Percentiles rank a stretch among this genome's conserved stretches.
These are phyloP conservation scores for Leptoclinus maculatus DNA, from an alignment of 2,797 vertebrate species.

Conservation along the genomic window DNA sequence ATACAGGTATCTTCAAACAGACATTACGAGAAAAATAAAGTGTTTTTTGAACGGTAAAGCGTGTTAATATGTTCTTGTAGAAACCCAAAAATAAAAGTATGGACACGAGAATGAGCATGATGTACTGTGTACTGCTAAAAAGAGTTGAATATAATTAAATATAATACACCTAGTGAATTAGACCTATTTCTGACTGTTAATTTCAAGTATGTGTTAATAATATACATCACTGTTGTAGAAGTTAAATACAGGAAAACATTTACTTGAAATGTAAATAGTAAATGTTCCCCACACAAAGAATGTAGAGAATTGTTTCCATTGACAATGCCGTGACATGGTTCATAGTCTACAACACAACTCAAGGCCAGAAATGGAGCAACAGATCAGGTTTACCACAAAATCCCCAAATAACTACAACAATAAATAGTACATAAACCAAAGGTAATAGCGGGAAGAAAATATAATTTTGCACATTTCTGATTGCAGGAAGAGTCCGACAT, in stretches of 20 bases:
- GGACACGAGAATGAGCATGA: not conserved
- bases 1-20: not conserved
- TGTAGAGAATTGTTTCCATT: not conserved
- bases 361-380: not conserved
- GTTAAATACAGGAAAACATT: constrained; percentile 1
- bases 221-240: constrained; percentile 1
- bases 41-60: not conserved
- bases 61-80: not conserved
- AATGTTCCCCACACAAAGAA: not conserved
- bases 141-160: not conserved
- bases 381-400: not conserved
- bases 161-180: not conserved
- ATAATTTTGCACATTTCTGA: constrained; percentile 3
- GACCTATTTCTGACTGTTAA: not conserved
- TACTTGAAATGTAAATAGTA: not conserved
- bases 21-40: not conserved
- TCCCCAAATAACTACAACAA: not conserved
- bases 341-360: not conserved
- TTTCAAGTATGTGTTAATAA: not conserved
- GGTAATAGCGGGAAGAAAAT: constrained; percentile 7
- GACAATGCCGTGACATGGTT: not conserved
- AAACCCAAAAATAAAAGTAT: not conserved
- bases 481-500: not conserved
- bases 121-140: not conserved
- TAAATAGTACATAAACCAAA: not conserved